phyloP scores from a whole-genome alignment of 2,888 invertebrate species.

The Taenaris catops region DNA sequence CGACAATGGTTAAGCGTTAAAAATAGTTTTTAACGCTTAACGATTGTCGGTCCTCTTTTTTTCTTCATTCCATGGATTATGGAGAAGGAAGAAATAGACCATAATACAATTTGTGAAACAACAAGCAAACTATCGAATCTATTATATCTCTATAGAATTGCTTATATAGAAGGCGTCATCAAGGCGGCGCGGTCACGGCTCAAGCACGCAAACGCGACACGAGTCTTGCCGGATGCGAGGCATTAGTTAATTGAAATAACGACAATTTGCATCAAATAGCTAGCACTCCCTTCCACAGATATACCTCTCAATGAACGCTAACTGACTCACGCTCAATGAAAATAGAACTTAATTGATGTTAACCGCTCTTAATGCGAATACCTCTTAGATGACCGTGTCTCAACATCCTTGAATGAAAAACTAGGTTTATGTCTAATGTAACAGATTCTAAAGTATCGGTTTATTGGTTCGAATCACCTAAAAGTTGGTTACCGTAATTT shows the following conservation, averaged over 20 bases:
- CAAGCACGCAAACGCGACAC: conserved; percentile 47
- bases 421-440: conserved; percentile 4
- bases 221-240: conserved; percentile 49
- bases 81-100: no score
- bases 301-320: conserved; percentile 55
- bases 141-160: no score
- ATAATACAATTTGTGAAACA: no score
- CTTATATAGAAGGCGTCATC: conserved; percentile 4
- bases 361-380: conserved; percentile 42
- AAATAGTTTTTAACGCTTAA: no score
- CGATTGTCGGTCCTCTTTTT: no score
- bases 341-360: conserved; percentile 66
- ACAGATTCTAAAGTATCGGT: no score
- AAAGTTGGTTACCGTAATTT: no score
- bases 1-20: no score
- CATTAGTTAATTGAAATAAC: conserved; percentile 66
- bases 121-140: no score
- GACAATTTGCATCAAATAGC: conserved; percentile 52
- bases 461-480: no score
- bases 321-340: conserved; percentile 69
- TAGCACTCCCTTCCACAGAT: conserved; percentile 27
- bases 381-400: conserved; percentile 33
- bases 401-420: conserved; percentile 19
- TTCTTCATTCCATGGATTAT: no score
- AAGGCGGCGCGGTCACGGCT: not conserved